phyloP scores from a whole-genome alignment of 2,888 invertebrate species.

The Caenorhabditis plicata region DNA sequence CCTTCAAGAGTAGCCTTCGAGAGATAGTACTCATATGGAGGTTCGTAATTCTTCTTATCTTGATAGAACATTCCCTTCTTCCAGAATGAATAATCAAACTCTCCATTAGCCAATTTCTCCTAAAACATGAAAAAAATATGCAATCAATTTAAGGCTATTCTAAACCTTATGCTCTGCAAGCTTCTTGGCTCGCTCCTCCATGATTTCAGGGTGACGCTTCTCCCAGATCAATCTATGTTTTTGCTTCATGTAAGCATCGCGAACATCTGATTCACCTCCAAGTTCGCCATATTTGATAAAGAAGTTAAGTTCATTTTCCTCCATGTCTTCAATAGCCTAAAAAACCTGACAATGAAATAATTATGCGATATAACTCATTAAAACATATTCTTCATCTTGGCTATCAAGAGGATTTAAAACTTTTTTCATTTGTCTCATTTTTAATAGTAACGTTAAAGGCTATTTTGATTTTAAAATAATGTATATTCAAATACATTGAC shows the following conservation, averaged over 20 bases:
- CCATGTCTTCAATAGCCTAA: conserved; percentile 73
- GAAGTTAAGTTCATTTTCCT: conserved; percentile 81
- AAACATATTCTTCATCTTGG: no score
- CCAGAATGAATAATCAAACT: conserved; percentile 64
- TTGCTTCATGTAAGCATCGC: conserved; percentile 88
- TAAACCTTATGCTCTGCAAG: conserved; percentile 47
- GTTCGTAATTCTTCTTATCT: conserved; percentile 62
- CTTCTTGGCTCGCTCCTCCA: conserved; percentile 57
- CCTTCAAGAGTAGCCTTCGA: conserved; percentile 57
- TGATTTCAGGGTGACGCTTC: conserved; percentile 75
- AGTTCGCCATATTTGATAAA: conserved; percentile 96
- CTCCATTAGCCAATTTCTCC: conserved; percentile 51
- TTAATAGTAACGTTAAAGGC: no score
- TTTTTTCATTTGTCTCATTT: no score
- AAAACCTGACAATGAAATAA: no score
- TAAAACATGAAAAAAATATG: conserved; percentile 8
- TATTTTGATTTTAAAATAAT: no score
- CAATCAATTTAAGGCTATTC: not conserved
- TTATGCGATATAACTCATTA: no score
- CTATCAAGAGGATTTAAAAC: no score
- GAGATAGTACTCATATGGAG: conserved; percentile 58
- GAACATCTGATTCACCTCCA: conserved; percentile 77
- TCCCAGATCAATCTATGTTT: conserved; percentile 96
- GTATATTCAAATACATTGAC: no score
- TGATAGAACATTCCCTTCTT: conserved; percentile 63